Evolutionary conservation across 2,888 invertebrate species (phyloP).

Genomic region (Macaria notata): DNA sequence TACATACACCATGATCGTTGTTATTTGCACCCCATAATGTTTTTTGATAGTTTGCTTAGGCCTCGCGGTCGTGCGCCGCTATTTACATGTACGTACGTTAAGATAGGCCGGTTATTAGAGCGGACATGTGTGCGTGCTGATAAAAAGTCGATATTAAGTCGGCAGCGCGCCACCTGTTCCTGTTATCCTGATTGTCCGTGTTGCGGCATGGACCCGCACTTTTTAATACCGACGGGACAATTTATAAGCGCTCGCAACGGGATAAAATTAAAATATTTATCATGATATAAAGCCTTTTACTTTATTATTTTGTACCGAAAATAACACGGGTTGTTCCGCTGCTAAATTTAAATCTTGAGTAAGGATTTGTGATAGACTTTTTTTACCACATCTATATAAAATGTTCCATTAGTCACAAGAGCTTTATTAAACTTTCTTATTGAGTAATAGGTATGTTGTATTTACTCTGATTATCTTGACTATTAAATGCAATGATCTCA

Average conservation of each 20-base stretch:
- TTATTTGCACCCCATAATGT: constrained; percentile 81
- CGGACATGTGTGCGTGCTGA: constrained; percentile 46
- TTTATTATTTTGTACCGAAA: constrained; percentile 14
- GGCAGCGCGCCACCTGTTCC: constrained; percentile 60
- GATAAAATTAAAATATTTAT: constrained; percentile 26
- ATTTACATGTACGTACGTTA: constrained; percentile 44
- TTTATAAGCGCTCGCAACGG: constrained; percentile 21
- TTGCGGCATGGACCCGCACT: constrained; percentile 46
- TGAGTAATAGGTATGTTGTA: too few relatives aligned
- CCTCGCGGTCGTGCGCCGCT: constrained; percentile 46
- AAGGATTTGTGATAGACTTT: too few relatives aligned
- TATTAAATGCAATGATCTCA: too few relatives aligned
- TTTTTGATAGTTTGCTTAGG: constrained; percentile 77
- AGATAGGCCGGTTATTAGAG: constrained; percentile 43
- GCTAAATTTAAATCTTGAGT: background rate
- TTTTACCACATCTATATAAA: too few relatives aligned
- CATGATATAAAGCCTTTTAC: constrained; percentile 14
- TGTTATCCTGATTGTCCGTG: constrained; percentile 54
- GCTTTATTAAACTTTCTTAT: too few relatives aligned
- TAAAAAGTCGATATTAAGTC: constrained; percentile 58
- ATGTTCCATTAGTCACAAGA: too few relatives aligned
- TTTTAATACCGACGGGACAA: constrained; percentile 44
- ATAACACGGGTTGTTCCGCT: constrained; percentile 1
- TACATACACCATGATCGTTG: constrained; percentile 79
- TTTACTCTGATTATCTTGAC: too few relatives aligned